These are phyloP conservation scores for Okamejei kenojei DNA, from an alignment of 2,797 vertebrate genomes.

Conservation along the genomic window DNA sequence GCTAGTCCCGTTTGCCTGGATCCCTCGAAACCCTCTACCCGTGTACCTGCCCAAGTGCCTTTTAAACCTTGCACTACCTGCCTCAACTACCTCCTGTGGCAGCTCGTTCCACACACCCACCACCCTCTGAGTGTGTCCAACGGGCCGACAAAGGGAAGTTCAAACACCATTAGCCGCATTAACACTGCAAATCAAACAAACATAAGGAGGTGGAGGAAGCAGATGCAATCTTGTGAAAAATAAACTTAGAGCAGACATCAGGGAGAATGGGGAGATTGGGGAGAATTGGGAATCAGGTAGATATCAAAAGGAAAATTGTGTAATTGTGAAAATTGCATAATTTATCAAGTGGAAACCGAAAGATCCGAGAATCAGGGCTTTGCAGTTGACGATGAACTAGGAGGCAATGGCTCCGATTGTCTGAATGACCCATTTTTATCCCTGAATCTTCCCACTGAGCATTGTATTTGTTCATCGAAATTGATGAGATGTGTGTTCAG, in stretches of 20 bases:
- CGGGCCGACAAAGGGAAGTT: neutral
- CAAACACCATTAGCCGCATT: neutral
- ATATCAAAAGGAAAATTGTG: neutral
- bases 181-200: neutral
- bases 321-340: slow-evolving; percentile 1
- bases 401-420: neutral
- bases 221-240: neutral
- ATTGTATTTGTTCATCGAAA: too few relatives aligned
- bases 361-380: neutral
- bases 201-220: neutral
- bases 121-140: too few relatives aligned
- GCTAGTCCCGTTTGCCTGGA: too few relatives aligned
- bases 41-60: too few relatives aligned
- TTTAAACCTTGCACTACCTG: too few relatives aligned
- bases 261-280: neutral
- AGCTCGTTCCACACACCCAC: too few relatives aligned
- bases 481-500: too few relatives aligned
- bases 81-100: too few relatives aligned
- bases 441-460: neutral
- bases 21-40: too few relatives aligned
- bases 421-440: neutral
- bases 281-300: too few relatives aligned
- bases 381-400: neutral
- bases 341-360: neutral
- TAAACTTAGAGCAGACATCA: neutral